Base-by-base conservation (phyloP, 2,888 invertebrate species). In the Pegoplata infirma region DNA sequence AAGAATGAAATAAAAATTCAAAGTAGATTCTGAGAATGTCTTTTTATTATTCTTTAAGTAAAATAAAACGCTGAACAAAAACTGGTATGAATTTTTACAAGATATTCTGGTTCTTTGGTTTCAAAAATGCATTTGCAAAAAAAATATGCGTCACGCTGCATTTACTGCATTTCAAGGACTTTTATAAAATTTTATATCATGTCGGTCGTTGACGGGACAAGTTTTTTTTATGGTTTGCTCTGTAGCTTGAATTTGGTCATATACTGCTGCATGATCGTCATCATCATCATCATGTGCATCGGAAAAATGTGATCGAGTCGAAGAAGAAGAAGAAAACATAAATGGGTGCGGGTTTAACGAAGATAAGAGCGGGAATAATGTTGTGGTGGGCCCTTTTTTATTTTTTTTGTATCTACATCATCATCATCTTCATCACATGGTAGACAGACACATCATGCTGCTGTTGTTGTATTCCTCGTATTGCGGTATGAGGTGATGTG, bases 151-250 rank as follows among this genome's bases (percentile, higher is more conserved):
- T 83, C 82, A 83, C 81, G 81, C 81, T 82, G 84, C 83, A 84
- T 82, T 82, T 82, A 82, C 69, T 84, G 82, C 84, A 83, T 84
- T 83, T 86, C 84, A 86, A 86, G 86, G 85, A 86, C 85, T 85
- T 86, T 86, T 81, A 51, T 40, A 71, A 14, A 64, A 74, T 69
- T 76, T 73, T 78, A 73, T 63, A 78, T 66, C 75, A 75, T 73
- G 77, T 75, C 81, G 82, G 81, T 82, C 82, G 82, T 82, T 83
- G 83, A 80, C 81, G 83, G 82, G 67, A 67, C 76, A 69, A 61
- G 74, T 75, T 75, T 73, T 78, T 23, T 25, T 51, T 32, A 16
- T 36, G 5, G n/a, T 23, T 8, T 67, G 12, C 8, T 28, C 23
- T 71, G 12, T 59, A 64, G 69, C 63, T 64, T 56, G 58, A 63